phyloP scores from a whole-genome alignment of 2,888 invertebrate species.

The Subacronicta megacephala region DNA sequence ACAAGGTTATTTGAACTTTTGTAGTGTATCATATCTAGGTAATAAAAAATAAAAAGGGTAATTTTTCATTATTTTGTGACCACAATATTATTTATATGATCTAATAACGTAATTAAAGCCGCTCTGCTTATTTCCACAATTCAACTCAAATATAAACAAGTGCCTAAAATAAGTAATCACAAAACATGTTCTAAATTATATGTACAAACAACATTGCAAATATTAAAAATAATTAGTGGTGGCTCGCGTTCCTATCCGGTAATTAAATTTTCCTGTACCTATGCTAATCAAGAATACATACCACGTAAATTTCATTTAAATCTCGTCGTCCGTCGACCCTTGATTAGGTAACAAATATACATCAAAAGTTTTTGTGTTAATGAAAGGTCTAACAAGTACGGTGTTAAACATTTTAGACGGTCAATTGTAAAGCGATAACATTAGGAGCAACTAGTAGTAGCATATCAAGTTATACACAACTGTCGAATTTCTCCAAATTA shows the following conservation, averaged over 20 bases:
- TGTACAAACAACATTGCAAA: constrained; percentile 4
- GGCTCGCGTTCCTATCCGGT: constrained; percentile 1
- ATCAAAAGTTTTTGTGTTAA: background rate
- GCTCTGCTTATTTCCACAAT: background rate
- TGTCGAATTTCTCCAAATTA: too few relatives aligned
- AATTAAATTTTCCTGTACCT: constrained; percentile 1
- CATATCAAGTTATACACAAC: too few relatives aligned
- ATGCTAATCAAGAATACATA: constrained; percentile 1
- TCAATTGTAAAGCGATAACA: too few relatives aligned
- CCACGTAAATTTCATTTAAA: constrained; percentile 1
- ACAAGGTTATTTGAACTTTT: too few relatives aligned
- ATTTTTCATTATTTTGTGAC: too few relatives aligned
- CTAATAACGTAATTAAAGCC: too few relatives aligned
- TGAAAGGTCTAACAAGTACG: too few relatives aligned
- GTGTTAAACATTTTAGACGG: too few relatives aligned
- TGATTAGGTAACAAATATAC: background rate
- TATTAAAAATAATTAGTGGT: constrained; percentile 2
- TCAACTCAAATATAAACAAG: background rate
- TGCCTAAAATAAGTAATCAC: constrained; percentile 1
- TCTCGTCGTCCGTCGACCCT: background rate
- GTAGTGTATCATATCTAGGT: too few relatives aligned
- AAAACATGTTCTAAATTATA: constrained; percentile 1
- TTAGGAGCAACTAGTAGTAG: too few relatives aligned
- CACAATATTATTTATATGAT: too few relatives aligned
- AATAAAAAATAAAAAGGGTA: too few relatives aligned